Percentiles rank a stretch among this genome's conserved stretches.
phyloP scores from a whole-genome alignment of 2,797 vertebrate genomes.

The Characodon lateralis region DNA sequence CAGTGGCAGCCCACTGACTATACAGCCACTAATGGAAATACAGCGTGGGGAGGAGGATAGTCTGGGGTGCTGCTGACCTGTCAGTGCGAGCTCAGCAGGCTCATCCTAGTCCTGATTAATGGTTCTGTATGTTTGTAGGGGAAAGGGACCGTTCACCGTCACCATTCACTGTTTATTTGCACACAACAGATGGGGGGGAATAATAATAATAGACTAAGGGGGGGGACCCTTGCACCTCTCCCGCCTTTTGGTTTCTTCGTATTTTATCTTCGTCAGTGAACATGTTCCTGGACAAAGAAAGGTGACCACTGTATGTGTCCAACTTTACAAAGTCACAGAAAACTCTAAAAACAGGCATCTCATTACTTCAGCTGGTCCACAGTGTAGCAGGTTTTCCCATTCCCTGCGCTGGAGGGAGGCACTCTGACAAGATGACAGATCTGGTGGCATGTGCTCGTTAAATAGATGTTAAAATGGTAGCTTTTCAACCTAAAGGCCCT shows the following conservation, averaged over 20 bases:
- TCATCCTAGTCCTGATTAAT: constrained; percentile 77
- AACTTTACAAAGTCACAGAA: constrained; percentile 42
- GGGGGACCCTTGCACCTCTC: too few relatives aligned
- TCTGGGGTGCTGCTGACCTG: constrained; percentile 63
- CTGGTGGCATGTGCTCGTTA: constrained; percentile 9
- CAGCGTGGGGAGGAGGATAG: constrained; percentile 57
- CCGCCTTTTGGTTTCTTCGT: constrained; percentile 55
- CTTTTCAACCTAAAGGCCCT: constrained; percentile 16
- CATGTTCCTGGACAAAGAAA: constrained; percentile 46
- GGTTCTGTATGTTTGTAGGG: constrained; percentile 63
- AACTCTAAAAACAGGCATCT: constrained; percentile 24
- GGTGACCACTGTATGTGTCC: constrained; percentile 59
- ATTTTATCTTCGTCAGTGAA: constrained; percentile 68
- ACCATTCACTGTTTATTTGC: constrained; percentile 71
- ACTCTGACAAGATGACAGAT: constrained; percentile 21
- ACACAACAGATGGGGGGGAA: constrained; percentile 70
- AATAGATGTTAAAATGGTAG: constrained; percentile 15
- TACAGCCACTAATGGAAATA: constrained; percentile 69
- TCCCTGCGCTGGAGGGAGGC: constrained; percentile 13
- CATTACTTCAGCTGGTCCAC: constrained; percentile 16
- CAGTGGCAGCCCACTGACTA: constrained; percentile 59
- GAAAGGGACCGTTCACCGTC: constrained; percentile 52
- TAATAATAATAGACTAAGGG: too few relatives aligned
- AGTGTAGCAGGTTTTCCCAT: constrained; percentile 11
- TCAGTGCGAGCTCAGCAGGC: constrained; percentile 68